These are phyloP conservation scores for Spodoptera picta DNA, from an alignment of 2,888 invertebrate genomes.

Conservation along the genomic window DNA sequence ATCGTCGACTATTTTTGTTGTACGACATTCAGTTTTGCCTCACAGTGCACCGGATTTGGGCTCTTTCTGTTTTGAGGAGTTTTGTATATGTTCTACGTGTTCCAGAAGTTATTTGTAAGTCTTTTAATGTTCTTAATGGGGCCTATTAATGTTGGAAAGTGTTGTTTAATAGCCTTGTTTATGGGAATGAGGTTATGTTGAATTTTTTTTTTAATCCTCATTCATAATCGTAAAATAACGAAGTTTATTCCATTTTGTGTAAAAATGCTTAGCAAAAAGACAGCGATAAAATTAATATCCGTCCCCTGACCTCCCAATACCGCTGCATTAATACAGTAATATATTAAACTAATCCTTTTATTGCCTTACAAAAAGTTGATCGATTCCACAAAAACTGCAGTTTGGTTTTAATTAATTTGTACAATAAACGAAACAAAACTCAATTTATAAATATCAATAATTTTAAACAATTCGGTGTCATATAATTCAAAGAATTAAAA, in stretches of 20 bases:
- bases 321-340: not conserved
- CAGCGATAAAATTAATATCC: no score
- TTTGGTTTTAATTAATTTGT: conserved; percentile 1
- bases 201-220: not conserved
- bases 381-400: conserved; percentile 21
- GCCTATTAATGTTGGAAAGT: conserved; percentile 18
- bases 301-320: not conserved
- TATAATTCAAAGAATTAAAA: conserved; percentile 48
- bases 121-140: conserved; percentile 25
- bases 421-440: conserved; percentile 10
- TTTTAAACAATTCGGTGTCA: conserved; percentile 35
- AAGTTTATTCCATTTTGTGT: no score
- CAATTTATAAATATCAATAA: conserved; percentile 32
- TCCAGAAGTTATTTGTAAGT: conserved; percentile 18
- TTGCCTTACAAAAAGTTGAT: not conserved
- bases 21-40: conserved; percentile 70
- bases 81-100: conserved; percentile 22
- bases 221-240: no score
- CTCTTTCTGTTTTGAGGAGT: conserved; percentile 24
- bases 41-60: conserved; percentile 60
- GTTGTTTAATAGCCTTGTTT: conserved; percentile 27
- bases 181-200: conserved; percentile 4
- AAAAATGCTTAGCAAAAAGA: no score
- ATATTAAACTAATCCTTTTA: not conserved
- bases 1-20: conserved; percentile 84